phyloP scores from a whole-genome alignment of 2,888 invertebrate genomes.

The Pollenia labialis region DNA sequence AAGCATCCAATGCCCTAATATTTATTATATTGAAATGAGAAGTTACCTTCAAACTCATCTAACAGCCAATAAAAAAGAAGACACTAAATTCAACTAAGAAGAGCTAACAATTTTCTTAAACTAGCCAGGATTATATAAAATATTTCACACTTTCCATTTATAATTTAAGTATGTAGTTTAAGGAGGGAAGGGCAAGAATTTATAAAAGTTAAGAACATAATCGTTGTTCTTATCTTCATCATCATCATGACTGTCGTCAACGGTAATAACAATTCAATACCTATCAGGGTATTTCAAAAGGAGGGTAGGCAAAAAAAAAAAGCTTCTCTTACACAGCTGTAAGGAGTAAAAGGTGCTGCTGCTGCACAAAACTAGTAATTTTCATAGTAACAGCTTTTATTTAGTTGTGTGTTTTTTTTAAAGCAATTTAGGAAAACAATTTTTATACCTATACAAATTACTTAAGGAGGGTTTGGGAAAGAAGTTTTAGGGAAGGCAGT shows the following conservation, averaged over 20 bases:
- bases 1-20: no score
- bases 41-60: neutral
- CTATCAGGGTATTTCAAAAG: neutral
- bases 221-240: conserved; percentile 17
- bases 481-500: conserved; percentile 45
- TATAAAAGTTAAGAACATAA: conserved; percentile 35
- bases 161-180: conserved; percentile 30
- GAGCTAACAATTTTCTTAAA: conserved; percentile 17
- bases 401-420: neutral
- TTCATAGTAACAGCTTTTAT: conserved; percentile 37
- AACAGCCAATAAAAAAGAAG: conserved; percentile 16
- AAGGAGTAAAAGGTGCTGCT: conserved; percentile 13
- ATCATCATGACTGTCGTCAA: neutral
- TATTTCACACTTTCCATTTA: conserved; percentile 66
- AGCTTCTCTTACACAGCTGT: conserved; percentile 42
- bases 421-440: conserved; percentile 20
- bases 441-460: conserved; percentile 54
- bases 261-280: conserved; percentile 42
- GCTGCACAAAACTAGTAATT: conserved; percentile 50
- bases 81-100: neutral
- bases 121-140: conserved; percentile 42
- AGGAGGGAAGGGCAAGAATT: conserved; percentile 30
- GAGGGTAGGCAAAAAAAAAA: conserved; percentile 12
- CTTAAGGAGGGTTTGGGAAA: conserved; percentile 24
- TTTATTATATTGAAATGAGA: neutral